These are phyloP conservation scores for Drosophila pegasa DNA, from an alignment of 2,888 invertebrate species.

Conservation along the genomic window DNA sequence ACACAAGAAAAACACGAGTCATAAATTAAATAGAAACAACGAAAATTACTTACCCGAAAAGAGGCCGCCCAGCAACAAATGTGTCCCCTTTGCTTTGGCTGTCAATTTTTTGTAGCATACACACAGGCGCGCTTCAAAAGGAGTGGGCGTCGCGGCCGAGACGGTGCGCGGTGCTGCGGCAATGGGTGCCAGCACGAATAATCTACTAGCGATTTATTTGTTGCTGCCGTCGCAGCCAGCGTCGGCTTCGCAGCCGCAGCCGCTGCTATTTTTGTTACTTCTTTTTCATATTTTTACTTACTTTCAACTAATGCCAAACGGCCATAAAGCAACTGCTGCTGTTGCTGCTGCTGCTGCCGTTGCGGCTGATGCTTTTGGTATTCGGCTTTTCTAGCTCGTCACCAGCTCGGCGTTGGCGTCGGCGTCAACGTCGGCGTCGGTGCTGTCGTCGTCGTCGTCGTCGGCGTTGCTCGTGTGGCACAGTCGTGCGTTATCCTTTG, in stretches of 20 bases:
- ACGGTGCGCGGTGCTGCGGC: constrained; percentile 14
- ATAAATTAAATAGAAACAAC: constrained; percentile 79
- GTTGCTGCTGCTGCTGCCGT: constrained; percentile 11
- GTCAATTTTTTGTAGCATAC: constrained; percentile 78
- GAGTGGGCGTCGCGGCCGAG: constrained; percentile 24
- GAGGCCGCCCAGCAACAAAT: constrained; percentile 53
- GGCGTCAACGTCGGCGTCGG: constrained; percentile 1
- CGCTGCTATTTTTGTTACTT: constrained; percentile 71
- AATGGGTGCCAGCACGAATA: constrained; percentile 70
- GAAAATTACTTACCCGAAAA: constrained; percentile 74
- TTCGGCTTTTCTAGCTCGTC: constrained; percentile 55
- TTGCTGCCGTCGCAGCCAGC: constrained; percentile 49
- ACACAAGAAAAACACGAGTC: constrained; percentile 70
- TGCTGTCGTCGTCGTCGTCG: constrained; percentile 11
- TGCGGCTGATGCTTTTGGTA: constrained; percentile 28
- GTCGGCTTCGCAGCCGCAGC: constrained; percentile 32
- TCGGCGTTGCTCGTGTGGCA: constrained; percentile 38
- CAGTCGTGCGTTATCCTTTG: constrained; percentile 81
- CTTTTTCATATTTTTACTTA: constrained; percentile 73
- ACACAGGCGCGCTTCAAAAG: constrained; percentile 62
- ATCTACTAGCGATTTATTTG: constrained; percentile 79
- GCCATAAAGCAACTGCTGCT: constrained; percentile 45
- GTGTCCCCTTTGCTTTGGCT: constrained; percentile 67
- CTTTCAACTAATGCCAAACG: constrained; percentile 60
- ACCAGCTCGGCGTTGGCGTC: constrained; percentile 23